Conservation (phyloP, 2,797 vertebrate species). For the Chlorospingus semifuscus region DNA sequence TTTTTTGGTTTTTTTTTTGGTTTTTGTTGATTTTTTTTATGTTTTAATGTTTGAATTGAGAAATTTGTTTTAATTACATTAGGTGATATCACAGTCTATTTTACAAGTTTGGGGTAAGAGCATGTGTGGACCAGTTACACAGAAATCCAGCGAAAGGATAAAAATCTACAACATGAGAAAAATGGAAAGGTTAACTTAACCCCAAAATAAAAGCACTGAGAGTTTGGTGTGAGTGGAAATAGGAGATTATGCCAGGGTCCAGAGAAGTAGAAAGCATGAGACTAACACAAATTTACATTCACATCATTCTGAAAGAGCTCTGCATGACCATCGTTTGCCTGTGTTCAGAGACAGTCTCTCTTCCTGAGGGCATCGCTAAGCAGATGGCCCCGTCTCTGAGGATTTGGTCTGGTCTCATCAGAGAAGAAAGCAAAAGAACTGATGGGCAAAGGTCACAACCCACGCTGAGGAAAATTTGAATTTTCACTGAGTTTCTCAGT, state of each 20-base stretch:
- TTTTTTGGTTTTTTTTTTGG: no score
- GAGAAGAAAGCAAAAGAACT: constrained; percentile 54
- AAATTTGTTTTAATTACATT: constrained; percentile 77
- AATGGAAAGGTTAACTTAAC: constrained; percentile 50
- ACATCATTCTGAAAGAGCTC: no score
- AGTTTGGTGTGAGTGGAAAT: constrained; percentile 15
- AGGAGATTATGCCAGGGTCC: background rate
- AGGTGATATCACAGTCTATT: constrained; percentile 79
- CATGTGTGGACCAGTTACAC: constrained; percentile 65
- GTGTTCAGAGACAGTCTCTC: constrained; percentile 15
- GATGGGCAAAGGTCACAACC: constrained; percentile 60
- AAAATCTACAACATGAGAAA: constrained; percentile 66
- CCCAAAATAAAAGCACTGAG: background rate
- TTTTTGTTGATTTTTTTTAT: no score
- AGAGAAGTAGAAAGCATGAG: constrained; percentile 56
- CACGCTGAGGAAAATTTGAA: background rate
- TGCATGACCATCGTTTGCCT: background rate
- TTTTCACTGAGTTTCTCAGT: background rate
- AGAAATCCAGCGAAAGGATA: constrained; percentile 50
- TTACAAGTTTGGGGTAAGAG: constrained; percentile 76
- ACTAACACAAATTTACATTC: constrained; percentile 55
- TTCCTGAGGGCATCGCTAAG: constrained; percentile 8
- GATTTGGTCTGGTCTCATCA: constrained; percentile 55
- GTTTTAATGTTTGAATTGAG: constrained; percentile 79
- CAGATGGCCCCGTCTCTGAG: constrained; percentile 32